A percentile compares a stretch with the other conserved stretches of the same genome.
Evolutionary conservation across 2,888 invertebrate species (phyloP).

Genomic region (Oligia strigilis): DNA sequence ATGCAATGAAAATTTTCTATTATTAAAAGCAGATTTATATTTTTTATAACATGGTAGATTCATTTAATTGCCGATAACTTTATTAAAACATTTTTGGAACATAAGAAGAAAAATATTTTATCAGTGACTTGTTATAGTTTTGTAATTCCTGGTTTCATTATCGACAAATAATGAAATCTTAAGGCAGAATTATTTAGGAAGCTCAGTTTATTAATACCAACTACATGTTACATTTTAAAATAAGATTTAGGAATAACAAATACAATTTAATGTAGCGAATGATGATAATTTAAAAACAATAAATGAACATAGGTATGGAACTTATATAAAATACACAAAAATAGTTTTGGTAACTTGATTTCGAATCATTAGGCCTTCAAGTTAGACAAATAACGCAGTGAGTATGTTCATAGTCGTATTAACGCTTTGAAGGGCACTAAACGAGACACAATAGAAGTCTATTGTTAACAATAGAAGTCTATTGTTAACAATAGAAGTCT

Average conservation of each 20-base stretch:
- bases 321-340: slow-evolving; percentile 41
- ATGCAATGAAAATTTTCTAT: slow-evolving; percentile 35
- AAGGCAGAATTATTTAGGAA: slow-evolving; percentile 52
- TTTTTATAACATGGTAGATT: slow-evolving; percentile 29
- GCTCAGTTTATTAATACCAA: slow-evolving; percentile 46
- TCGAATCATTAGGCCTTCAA: slow-evolving; percentile 32
- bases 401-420: slow-evolving; percentile 3
- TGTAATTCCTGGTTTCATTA: slow-evolving; percentile 10
- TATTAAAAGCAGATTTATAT: slow-evolving; percentile 29
- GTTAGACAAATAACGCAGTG: slow-evolving; percentile 15
- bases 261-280: slow-evolving; percentile 47
- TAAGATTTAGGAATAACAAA: slow-evolving; percentile 18
- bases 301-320: slow-evolving; percentile 20
- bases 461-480: not conserved
- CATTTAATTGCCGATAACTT: slow-evolving; percentile 40
- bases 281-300: slow-evolving; percentile 35
- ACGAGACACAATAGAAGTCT: not conserved
- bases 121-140: not conserved
- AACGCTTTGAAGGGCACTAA: not conserved
- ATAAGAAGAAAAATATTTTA: not conserved
- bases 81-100: slow-evolving; percentile 6
- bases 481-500: not conserved
- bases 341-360: slow-evolving; percentile 55
- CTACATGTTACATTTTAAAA: slow-evolving; percentile 21
- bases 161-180: slow-evolving; percentile 47